Evolutionary conservation across 2,797 vertebrate species (phyloP), one percentile per base, ranked within the genome.

Genomic region (Fratercula arctica): DNA sequence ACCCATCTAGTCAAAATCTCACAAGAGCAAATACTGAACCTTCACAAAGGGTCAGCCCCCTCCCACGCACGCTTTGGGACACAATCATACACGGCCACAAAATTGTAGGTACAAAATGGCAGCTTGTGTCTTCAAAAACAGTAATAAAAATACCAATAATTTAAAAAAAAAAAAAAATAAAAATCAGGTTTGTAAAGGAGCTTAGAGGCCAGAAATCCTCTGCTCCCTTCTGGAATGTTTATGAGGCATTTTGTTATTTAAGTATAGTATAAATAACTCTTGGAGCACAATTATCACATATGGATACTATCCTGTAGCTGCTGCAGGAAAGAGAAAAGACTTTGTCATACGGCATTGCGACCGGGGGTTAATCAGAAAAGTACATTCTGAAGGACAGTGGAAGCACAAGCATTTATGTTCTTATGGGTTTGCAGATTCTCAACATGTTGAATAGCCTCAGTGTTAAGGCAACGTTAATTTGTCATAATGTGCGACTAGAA

Each of bases 401-500:
- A 75, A 95, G 66, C 85, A 89, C 33, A 50, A 75, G 57, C 81
- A 78, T 73, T 89, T 74, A 39, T 35, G 56, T 80, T 89, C 74
- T 80, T 54, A 29, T 1, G 72, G 59, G 53, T 64, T 75, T 87
- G 74, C 37, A 79, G 80, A 82, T 85, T 73, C 85, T 72, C 41
- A 93, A 53, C 68, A 68, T 78, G 91, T 59, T 91, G 92, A 95
- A 95, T 16, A 90, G 76, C 53, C 84, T 87, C 87, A 67, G 84
- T 75, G 79, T 75, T 24, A 93, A 95, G 90, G 85, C 94, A 97
- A 95, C 16, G 74, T 41, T 96, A 81, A 96, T 96, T 96, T 96
- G 97, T 95, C 95, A 84, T 96, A 90, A 92, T 83, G 88, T 90
- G 90, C 86, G 93, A 89, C 89, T 92, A 37, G 94, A 95, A 87